phyloP scores from a whole-genome alignment of 2,113 vertebrate genomes.

The Brachyhypopomus gauderio region DNA sequence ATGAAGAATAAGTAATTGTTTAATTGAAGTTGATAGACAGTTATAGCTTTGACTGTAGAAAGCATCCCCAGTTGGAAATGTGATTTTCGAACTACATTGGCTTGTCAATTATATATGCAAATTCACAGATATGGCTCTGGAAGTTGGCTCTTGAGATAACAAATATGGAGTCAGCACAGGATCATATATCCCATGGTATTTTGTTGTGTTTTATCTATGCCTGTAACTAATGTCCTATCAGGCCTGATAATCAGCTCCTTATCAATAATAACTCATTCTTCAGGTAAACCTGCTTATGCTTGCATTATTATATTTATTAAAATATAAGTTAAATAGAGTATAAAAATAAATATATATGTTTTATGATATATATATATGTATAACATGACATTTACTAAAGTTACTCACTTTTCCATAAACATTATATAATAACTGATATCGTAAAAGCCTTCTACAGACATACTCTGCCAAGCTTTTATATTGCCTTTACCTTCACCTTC shows the following conservation, averaged over 20 bases:
- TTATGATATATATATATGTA: too few relatives aligned
- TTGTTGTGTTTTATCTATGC: constrained; percentile 7
- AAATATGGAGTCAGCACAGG: constrained; percentile 28
- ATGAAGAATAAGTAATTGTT: too few relatives aligned
- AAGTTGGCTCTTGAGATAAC: constrained; percentile 5
- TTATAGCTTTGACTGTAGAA: too few relatives aligned
- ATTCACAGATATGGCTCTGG: constrained; percentile 1
- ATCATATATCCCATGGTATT: not conserved
- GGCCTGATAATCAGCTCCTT: not conserved
- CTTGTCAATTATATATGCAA: not conserved
- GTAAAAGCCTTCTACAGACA: not conserved
- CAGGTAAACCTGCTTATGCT: not conserved
- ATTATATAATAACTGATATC: not conserved
- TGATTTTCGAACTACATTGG: not conserved
- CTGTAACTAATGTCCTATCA: not conserved
- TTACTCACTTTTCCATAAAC: not conserved
- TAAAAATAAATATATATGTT: too few relatives aligned
- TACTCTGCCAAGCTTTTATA: not conserved
- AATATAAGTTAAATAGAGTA: too few relatives aligned
- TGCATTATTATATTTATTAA: not conserved
- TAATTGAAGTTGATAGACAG: too few relatives aligned
- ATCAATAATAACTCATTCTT: constrained; percentile 1
- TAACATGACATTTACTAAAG: too few relatives aligned
- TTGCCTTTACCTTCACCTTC: not conserved
- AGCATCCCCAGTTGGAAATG: too few relatives aligned